phyloP scores from a whole-genome alignment of 2,888 invertebrate genomes.

The Pheosia tremula region DNA sequence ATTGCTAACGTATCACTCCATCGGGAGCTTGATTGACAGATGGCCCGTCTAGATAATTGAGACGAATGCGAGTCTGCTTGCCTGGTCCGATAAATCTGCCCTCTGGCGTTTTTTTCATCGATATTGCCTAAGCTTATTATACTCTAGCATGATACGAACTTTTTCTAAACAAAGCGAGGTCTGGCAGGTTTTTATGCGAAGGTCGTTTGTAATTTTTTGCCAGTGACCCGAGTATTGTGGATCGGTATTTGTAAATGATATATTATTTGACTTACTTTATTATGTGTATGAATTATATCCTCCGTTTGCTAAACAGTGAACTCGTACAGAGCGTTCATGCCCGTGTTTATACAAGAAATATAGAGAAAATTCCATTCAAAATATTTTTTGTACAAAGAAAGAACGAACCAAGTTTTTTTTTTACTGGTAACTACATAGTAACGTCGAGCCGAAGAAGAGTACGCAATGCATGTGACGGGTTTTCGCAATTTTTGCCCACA shows the following conservation, averaged over 20 bases:
- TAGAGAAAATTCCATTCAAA: no score
- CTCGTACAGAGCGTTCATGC: no score
- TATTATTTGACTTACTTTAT: no score
- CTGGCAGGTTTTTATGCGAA: background rate
- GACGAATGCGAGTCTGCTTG: constrained; percentile 73
- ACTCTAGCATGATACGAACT: constrained; percentile 4
- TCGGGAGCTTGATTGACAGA: constrained; percentile 80
- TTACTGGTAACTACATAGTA: no score
- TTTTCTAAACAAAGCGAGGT: constrained; percentile 4
- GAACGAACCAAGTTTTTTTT: no score
- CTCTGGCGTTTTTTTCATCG: constrained; percentile 48
- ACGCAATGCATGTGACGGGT: no score
- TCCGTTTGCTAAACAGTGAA: no score
- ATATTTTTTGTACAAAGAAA: no score
- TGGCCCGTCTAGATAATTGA: constrained; percentile 80
- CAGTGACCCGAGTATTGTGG: background rate
- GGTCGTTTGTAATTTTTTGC: background rate
- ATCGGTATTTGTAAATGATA: background rate
- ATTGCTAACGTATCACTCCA: constrained; percentile 77
- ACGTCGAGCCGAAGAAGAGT: no score
- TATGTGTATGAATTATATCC: no score
- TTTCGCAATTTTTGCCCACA: no score
- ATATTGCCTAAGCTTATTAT: constrained; percentile 26
- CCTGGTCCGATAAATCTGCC: constrained; percentile 65
- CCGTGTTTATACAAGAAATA: no score